phyloP scores from a whole-genome alignment of 2,888 invertebrate species.

The Acrobasis consociella region DNA sequence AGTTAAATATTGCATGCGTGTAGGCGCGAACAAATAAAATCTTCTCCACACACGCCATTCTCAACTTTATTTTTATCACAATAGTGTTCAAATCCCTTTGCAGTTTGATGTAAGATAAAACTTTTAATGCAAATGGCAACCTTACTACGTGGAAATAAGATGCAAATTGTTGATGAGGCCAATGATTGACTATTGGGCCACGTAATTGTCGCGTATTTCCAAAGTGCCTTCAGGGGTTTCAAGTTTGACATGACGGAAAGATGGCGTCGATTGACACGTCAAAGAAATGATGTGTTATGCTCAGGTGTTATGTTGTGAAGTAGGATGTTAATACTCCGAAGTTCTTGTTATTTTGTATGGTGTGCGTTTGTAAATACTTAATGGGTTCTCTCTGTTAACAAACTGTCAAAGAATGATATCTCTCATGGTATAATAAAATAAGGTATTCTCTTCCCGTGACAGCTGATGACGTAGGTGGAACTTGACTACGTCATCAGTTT shows the following conservation, averaged over 20 bases:
- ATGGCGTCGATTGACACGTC: slow-evolving; percentile 3
- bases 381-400: no score
- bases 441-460: no score
- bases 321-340: neutral
- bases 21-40: neutral
- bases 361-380: no score
- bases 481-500: no score
- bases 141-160: neutral
- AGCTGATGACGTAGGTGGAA: no score
- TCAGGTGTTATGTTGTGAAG: neutral
- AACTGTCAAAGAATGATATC: no score
- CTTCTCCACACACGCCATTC: neutral
- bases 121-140: neutral
- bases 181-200: neutral
- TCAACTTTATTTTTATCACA: neutral
- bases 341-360: neutral
- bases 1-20: slow-evolving; percentile 2
- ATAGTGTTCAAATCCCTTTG: neutral
- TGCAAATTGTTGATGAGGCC: neutral
- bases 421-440: no score
- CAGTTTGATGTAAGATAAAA: neutral
- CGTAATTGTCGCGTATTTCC: neutral
- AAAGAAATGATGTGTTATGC: slow-evolving; percentile 1
- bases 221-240: neutral
- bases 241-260: slow-evolving; percentile 1